Percentiles rank a stretch among this genome's conserved stretches.
Evolutionary conservation across 2,888 invertebrate species (phyloP).

Genomic region (Eurytoma californica): DNA sequence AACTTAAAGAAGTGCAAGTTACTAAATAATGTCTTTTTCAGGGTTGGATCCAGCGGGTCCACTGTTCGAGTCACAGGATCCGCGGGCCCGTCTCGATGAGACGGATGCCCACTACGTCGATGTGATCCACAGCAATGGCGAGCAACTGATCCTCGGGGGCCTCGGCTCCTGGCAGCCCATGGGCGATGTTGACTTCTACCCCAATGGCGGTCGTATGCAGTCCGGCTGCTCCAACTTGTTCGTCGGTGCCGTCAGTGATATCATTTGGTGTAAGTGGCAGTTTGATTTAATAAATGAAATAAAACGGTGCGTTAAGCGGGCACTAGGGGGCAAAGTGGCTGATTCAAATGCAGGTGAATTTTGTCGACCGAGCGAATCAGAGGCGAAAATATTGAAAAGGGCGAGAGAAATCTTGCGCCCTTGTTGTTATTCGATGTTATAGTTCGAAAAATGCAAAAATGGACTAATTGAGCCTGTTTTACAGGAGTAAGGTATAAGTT

Average conservation of each 20-base stretch:
- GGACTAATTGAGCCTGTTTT: no score
- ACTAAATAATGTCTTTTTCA: conserved; percentile 65
- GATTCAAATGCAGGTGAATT: no score
- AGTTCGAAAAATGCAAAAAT: no score
- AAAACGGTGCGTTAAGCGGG: no score
- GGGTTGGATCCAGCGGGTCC: conserved; percentile 94
- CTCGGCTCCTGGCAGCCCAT: conserved; percentile 93
- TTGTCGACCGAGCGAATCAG: no score
- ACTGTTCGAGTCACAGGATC: conserved; percentile 92
- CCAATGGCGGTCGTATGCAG: conserved; percentile 93
- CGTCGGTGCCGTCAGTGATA: conserved; percentile 92
- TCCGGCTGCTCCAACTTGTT: conserved; percentile 95
- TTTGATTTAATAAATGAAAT: no score
- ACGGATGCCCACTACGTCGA: conserved; percentile 92
- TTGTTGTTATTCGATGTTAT: no score
- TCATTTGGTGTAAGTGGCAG: conserved; percentile 85
- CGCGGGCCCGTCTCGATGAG: conserved; percentile 88
- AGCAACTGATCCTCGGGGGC: conserved; percentile 92
- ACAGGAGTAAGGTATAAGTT: no score
- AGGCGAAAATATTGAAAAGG: no score
- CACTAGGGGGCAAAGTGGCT: no score
- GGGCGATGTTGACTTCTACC: conserved; percentile 94
- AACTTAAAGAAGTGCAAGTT: no score
- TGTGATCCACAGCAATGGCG: conserved; percentile 95
- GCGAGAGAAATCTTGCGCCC: no score